Base-by-base conservation (phyloP, 2,113 vertebrate species). In the Acrocephalus arundinaceus region DNA sequence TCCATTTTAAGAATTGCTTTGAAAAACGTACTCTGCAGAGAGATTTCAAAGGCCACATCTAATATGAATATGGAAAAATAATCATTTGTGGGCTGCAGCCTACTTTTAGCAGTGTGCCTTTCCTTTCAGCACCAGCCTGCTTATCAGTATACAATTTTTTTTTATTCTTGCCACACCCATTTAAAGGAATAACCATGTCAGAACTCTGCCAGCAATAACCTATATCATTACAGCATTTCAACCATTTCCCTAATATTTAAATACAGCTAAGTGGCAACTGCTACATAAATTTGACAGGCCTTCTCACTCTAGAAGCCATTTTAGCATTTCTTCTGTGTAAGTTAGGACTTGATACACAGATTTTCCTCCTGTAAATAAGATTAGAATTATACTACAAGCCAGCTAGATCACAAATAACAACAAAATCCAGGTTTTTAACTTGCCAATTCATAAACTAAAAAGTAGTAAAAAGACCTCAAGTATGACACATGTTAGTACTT, bases 91-190 rank as follows among this genome's bases (percentile, higher is more conserved):
- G 90, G 41, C 58, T 83, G 82, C 62, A 90, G 63, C 45, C 90
- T 80, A 23, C 68, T 90, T 93, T 58, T 22, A 81, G 93, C 74
- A 87, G 66, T 19, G 35, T 18, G 63, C 51, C n/a, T 23, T 90
- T 68, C 91, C 94, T 84, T 63, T 33, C 85, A 92, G 94, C 76
- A 80, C 76, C 74, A 93, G 90, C 51, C 43, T 70, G 85, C 94
- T 96, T 94, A 95, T 97, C 96, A 89, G 91, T 20, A 93, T 76
- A 67, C 68, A 59, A 31, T 41, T 43, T 77, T 81, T 92, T 83
- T 85, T 74, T 2, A 2, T 63, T 95, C 93, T 85, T 88, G 63
- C 80, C 94, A 91, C 85, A 95, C 94, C 84, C 94, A 94, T 89
- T 95, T 94, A 90, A 96, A 88, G 87, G 91, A 81, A 75, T 21